These are phyloP conservation scores for Oreochromis aureus DNA, from an alignment of 2,113 vertebrate species.

Conservation along the genomic window DNA sequence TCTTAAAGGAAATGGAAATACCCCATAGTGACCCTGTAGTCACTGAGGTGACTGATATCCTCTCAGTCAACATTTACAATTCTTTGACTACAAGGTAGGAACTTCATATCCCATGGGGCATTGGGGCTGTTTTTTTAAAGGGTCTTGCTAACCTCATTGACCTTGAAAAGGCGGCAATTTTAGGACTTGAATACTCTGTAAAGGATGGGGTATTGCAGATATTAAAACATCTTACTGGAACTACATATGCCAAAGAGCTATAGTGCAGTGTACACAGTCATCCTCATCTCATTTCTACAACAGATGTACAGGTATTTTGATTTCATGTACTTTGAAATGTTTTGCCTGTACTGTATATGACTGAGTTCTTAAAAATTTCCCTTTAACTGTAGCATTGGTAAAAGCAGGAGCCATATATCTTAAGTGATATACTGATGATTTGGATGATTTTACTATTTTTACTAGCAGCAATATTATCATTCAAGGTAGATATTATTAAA, in stretches of 20 bases:
- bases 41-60: conserved; percentile 67
- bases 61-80: conserved; percentile 74
- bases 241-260: background rate
- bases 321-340: background rate
- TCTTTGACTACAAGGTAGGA: conserved; percentile 60
- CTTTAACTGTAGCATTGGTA: background rate
- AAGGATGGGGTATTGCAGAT: background rate
- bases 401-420: background rate
- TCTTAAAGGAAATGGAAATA: conserved; percentile 71
- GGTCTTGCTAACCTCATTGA: conserved; percentile 15
- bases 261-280: background rate
- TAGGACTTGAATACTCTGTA: background rate
- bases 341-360: background rate
- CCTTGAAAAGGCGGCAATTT: conserved; percentile 12
- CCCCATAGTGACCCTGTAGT: conserved; percentile 39
- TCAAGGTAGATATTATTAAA: background rate
- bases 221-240: background rate
- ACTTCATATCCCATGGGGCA: conserved; percentile 54
- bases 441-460: background rate
- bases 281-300: background rate
- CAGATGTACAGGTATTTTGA: background rate
- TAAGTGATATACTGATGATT: background rate
- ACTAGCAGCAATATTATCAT: background rate
- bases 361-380: background rate
- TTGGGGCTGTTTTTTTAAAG: conserved; percentile 19